Evolutionary conservation across 1,140 invertebrate genomes (phyloP), one percentile per base, ranked within the genome.

Genomic region (Neotoxoptera formosana): DNA sequence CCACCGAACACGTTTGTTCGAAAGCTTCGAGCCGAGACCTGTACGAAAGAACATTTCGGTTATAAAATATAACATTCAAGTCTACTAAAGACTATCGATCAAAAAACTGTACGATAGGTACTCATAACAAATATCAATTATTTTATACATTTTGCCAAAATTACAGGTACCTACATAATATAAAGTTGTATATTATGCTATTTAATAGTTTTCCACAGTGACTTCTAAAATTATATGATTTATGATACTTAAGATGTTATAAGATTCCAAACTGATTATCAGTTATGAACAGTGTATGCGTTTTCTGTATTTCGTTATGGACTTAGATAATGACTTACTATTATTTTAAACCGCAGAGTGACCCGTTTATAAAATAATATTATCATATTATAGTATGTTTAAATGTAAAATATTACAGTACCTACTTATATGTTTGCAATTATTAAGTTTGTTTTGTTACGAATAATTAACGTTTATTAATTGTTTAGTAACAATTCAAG

Each of bases 1-100:
- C 98, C 90, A 98, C 97, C 0, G 98, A 98, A 95, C 98, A 98
- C 93, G 97, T 97, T 95, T 98, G 98, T 95, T 98, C 98, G 95
- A 98, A 98, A 95, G 97, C 96, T 95, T 98, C 98, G 94, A 98
- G 95, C 94, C 97, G 97, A 60, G 96, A 96, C 34, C 91, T 93
- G 20, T 0, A 45, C 2, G n/a, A 30, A 41, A 36, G 1, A 84
- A 84, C 7, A 25, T 84, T 41, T 41, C 20, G 20, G 9, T 83
- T 83, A 83, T n/a, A 83, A 20, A 76, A 41, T 41, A 41, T 41
- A 17, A 76, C n/a, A 67, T 67, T 14, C 7, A 67, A 3, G 3
- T 67, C 9, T 67, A n/a, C 30, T n/a, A n/a, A 76, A 76, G 17
- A 20, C 17, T 67, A 60, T 60, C 51, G 21, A 53, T 23, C 4